Evolutionary conservation across 2,888 invertebrate species (phyloP).

Genomic region (Nemurella pictetii): DNA sequence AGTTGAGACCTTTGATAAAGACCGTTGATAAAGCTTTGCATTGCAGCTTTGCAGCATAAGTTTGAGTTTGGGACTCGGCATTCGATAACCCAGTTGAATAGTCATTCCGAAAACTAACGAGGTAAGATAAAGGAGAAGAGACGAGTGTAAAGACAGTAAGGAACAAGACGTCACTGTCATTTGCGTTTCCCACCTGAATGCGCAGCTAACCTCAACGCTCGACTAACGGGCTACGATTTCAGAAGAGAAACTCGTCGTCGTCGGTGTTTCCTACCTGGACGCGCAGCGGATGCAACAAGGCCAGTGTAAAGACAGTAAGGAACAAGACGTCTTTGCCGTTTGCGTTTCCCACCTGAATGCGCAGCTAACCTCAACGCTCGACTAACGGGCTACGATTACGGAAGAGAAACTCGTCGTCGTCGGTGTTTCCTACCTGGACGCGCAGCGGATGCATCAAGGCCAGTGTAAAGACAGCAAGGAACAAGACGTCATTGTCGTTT

Average conservation of each 20-base stretch:
- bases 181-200: no score
- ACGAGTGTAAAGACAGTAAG: constrained; percentile 58
- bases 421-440: constrained; percentile 80
- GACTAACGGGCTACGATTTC: neutral
- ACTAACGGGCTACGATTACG: neutral
- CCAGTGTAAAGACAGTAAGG: constrained; percentile 54
- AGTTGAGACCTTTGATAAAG: no score
- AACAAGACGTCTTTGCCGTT: neutral
- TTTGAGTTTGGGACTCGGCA: no score
- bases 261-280: constrained; percentile 82
- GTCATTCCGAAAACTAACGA: no score
- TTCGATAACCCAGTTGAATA: neutral
- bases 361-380: neutral
- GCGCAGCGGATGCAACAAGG: constrained; percentile 89
- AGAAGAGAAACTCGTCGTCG: no score
- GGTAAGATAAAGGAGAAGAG: constrained; percentile 88
- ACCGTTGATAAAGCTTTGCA: no score
- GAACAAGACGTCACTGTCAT: neutral
- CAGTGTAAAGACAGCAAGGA: constrained; percentile 53
- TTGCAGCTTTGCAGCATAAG: no score
- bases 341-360: no score
- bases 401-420: no score
- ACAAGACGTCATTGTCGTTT: neutral
- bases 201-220: neutral
- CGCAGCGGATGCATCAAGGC: constrained; percentile 90